A percentile compares a stretch with the other conserved stretches of the same genome.
These are phyloP conservation scores for Somateria mollissima DNA, from an alignment of 2,797 vertebrate genomes.

Conservation along the genomic window DNA sequence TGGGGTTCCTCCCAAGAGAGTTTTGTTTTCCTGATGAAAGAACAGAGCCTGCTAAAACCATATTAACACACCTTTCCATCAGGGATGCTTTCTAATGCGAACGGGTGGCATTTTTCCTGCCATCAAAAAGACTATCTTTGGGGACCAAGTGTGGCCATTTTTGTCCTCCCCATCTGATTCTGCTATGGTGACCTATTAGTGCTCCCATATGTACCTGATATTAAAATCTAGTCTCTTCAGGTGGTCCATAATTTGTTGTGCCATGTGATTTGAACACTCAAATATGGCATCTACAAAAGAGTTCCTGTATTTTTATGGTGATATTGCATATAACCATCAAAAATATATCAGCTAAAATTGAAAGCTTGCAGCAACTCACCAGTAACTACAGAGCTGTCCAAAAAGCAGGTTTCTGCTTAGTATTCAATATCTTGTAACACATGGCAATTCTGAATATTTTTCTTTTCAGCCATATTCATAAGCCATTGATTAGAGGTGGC, in stretches of 20 bases:
- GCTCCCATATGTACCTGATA: no score
- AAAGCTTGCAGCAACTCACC: neutral
- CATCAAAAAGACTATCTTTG: neutral
- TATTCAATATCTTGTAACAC: neutral
- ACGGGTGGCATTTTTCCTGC: neutral
- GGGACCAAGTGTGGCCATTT: neutral
- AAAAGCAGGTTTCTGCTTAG: neutral
- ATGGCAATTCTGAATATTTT: neutral
- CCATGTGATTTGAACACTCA: neutral
- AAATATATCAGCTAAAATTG: neutral
- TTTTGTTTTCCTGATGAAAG: neutral
- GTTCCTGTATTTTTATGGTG: neutral
- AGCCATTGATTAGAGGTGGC: neutral
- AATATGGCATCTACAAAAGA: no score
- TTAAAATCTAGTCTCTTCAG: neutral
- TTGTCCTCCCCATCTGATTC: neutral
- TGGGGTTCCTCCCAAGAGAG: neutral
- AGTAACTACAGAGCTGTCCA: neutral
- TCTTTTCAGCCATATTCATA: neutral
- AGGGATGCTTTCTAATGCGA: neutral
- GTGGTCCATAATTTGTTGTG: neutral
- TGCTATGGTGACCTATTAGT: neutral
- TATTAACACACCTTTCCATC: neutral
- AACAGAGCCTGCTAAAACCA: neutral
- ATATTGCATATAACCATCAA: neutral